Percentiles rank a stretch among this genome's conserved stretches.
Evolutionary conservation across 2,113 vertebrate species (phyloP).

Genomic region (Heterotilapia buettikoferi): DNA sequence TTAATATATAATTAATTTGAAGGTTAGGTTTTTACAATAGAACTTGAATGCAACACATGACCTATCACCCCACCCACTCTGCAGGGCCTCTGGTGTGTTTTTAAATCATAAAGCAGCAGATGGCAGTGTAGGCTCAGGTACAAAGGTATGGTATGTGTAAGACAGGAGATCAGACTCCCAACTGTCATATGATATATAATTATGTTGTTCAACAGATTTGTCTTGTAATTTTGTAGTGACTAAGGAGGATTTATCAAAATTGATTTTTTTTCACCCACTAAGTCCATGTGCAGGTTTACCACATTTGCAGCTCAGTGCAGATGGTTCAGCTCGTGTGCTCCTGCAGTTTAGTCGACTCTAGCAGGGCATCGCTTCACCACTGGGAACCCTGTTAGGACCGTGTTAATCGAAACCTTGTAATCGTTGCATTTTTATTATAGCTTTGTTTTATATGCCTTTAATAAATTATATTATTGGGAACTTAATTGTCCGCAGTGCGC

Average conservation of each 20-base stretch:
- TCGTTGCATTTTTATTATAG: background rate
- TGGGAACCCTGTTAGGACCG: background rate
- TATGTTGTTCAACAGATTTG: background rate
- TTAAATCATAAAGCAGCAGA: conserved; percentile 44
- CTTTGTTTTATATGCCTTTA: background rate
- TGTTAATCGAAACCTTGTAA: background rate
- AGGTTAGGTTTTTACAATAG: background rate
- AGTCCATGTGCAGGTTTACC: background rate
- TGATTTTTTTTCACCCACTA: background rate
- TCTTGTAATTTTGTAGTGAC: background rate
- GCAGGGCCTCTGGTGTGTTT: background rate
- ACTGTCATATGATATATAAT: background rate
- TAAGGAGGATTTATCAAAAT: background rate
- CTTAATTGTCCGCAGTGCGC: background rate
- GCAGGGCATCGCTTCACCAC: background rate
- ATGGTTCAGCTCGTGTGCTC: background rate
- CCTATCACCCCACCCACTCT: background rate
- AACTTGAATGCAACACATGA: conserved; percentile 35
- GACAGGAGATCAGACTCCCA: background rate
- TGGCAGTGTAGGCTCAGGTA: conserved; percentile 57
- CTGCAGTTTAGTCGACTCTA: background rate
- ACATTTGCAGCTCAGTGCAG: background rate
- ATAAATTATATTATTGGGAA: background rate
- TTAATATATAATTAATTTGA: background rate
- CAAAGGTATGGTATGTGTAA: background rate